Conservation (phyloP, 2,113 vertebrate genomes). For the Cryptotis parvus region DNA sequence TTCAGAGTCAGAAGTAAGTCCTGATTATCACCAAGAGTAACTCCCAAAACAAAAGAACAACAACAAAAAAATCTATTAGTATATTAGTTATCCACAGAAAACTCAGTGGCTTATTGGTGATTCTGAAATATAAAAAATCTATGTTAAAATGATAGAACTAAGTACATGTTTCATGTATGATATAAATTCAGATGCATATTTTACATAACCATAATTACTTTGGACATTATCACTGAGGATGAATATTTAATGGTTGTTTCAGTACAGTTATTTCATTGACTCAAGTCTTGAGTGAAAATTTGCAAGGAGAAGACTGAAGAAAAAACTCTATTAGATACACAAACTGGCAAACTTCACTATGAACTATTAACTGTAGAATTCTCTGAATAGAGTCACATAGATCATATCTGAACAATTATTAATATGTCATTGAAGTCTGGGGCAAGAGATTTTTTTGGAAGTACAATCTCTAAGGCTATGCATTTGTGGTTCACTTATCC, state of each 20-base stretch:
- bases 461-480: not conserved
- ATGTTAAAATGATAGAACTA: not conserved
- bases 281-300: not conserved
- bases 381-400: not conserved
- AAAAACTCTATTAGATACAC: not conserved
- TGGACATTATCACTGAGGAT: not conserved
- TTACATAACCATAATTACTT: not conserved
- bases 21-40: too few relatives aligned
- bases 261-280: not conserved
- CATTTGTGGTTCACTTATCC: not conserved
- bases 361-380: not conserved
- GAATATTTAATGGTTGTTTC: too few relatives aligned
- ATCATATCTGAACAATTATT: not conserved
- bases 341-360: not conserved
- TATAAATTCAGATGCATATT: not conserved
- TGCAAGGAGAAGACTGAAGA: not conserved
- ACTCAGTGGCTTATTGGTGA: not conserved
- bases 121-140: not conserved
- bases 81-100: not conserved
- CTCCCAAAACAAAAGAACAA: too few relatives aligned
- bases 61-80: too few relatives aligned
- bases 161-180: not conserved
- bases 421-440: not conserved
- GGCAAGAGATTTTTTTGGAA: not conserved
- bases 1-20: too few relatives aligned